Base-by-base conservation (phyloP, 2,888 invertebrate genomes). In the Pasiphila rectangulata region DNA sequence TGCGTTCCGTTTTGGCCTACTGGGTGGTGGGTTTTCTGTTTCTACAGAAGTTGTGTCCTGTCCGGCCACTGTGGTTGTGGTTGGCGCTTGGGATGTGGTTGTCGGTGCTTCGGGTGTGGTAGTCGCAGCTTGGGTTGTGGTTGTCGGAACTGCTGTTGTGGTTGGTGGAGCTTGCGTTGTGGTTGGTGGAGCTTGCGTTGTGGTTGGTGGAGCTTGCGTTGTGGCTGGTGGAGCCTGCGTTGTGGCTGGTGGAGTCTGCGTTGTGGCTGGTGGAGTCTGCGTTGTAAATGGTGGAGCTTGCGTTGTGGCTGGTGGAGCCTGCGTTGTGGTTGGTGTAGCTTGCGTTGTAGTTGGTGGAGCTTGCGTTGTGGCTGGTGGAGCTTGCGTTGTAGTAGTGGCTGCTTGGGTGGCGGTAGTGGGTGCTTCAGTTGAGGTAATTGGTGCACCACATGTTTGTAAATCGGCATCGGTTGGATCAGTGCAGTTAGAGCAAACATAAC, bases 401-500 rank as follows among this genome's bases (percentile, higher is more conserved):
- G 46, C 16, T n/a, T 19, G 15, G 20, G 45, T 20, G 3, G 47
- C 20, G 4, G 49, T 27, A 4, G 42, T 7, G 4, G 37, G 3
- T 4, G 54, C 23, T 1, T 39, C 35, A 9, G 58, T 50, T 19
- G 50, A 25, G 3, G 40, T 36, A 1, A 7, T 25, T 2, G 47
- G 34, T 17, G 29, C 50, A 10, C 44, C 58, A 41, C 75, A 76
- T 15, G 63, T 58, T 21, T 46, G 27, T 6, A 69, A 25, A 7
- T 63, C 17, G 1, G 51, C 49, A 5, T 46, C 56, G 0, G 20
- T 59, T 5, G 62, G 52, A 17, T 17, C 21, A 1, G 51, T 19
- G 45, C 75, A 76, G 39, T 74, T 52, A 0, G 24, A 25, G 41
- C 75, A 76, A 0, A 48, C 48, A 47, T 71, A 73, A 41, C 75